Base-by-base conservation (phyloP, 2,797 vertebrate genomes). In the Onychomys arenicola region DNA sequence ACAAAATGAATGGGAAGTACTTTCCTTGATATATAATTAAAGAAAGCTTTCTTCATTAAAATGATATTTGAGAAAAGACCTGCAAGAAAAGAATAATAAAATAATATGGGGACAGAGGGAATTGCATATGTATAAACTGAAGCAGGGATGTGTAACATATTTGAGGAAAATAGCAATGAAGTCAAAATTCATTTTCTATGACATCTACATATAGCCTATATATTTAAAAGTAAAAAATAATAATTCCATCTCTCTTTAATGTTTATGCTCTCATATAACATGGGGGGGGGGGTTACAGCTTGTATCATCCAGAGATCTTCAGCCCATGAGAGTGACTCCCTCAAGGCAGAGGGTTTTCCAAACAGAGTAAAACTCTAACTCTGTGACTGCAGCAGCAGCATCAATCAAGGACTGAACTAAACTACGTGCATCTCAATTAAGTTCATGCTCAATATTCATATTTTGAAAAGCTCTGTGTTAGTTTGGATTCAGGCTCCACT, bases 381-480 rank as follows among this genome's bases (percentile, higher is more conserved):
- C 59, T 78, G 49, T 23, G 25, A 75, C 27, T 4, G 32, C 16
- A 57, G 46, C 27, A 59, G 37, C 52, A 85, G n/a, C 55, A 67
- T 76, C 57, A 93, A 13, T 81, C 49, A 95, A 52, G 32, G 19
- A 73, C 88, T 75, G 17, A 93, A 90, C 29, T 52, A 8, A 14
- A 91, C 37, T 88, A 80, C 5, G 27, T 32, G 25, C 63, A 32
- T 77, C 55, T 77, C 88, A 90, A 65, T 88, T 91, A 23, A 93
- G 43, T 90, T 91, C 23, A 80, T 77, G 40, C 86, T 83, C 77
- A 83, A n/a, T 94, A 86, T 69, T 89, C 83, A 83, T 11, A 93
- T 46, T 95, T 95, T 96, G 89, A 96, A 75, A 96, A 87, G 5
- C 76, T 91, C 27, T 76, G 13, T 40, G 49, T 93, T 96, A 95